Conservation (phyloP, 1,140 invertebrate species). For the Drosophila orosa region DNA sequence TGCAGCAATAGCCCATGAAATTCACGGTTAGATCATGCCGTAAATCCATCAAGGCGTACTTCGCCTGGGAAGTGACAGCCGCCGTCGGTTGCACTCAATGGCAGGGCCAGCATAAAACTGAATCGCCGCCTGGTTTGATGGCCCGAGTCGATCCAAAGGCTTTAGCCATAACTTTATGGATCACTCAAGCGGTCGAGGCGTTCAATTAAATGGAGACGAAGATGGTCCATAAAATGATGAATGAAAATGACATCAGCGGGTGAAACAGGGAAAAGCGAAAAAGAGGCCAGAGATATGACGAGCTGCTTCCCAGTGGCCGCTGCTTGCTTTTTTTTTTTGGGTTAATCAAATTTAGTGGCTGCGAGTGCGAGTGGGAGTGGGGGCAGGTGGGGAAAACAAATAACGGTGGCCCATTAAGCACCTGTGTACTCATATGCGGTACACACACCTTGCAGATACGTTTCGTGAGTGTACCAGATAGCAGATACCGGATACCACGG, state of each 20-base stretch:
- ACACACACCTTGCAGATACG: constrained; percentile 39
- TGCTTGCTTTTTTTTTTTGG: constrained; percentile 45
- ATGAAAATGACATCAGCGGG: constrained; percentile 64
- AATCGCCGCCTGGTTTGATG: constrained; percentile 40
- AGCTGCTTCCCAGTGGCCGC: constrained; percentile 29
- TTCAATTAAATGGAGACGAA: constrained; percentile 43
- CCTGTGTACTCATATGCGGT: constrained; percentile 36
- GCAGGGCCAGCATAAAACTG: constrained; percentile 23
- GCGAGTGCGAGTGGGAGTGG: constrained; percentile 1
- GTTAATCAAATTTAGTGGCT: constrained; percentile 74
- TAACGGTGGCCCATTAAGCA: constrained; percentile 48
- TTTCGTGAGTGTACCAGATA: constrained; percentile 52
- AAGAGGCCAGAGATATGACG: constrained; percentile 27
- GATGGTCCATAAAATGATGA: constrained; percentile 64
- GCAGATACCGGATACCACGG: constrained; percentile 21
- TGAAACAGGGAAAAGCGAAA: constrained; percentile 9
- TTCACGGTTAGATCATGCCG: constrained; percentile 27
- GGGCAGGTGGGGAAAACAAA: constrained; percentile 13
- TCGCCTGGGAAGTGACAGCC: background rate
- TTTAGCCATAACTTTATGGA: constrained; percentile 51
- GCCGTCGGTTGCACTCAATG: constrained; percentile 26
- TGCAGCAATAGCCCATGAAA: constrained; percentile 28
- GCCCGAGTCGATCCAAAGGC: constrained; percentile 36
- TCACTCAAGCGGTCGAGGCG: constrained; percentile 29
- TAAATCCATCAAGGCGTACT: constrained; percentile 22